A percentile compares a stretch with the other conserved stretches of the same genome.
Evolutionary conservation across 2,888 invertebrate species (phyloP).

Genomic region (Cyclophora punctaria): DNA sequence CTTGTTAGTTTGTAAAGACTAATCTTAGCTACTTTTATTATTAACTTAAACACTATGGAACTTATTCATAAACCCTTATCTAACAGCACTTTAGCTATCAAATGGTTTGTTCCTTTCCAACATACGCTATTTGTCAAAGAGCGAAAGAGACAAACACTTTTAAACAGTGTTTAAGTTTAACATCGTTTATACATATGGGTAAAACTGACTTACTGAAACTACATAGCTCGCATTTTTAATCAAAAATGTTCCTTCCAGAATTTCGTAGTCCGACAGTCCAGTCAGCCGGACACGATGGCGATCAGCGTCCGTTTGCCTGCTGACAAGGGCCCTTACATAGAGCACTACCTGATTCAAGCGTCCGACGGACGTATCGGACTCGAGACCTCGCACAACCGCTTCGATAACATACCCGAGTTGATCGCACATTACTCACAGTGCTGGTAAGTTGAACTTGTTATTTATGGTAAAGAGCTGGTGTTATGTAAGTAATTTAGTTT

Average conservation of each 20-base stretch:
- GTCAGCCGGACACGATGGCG: constrained; percentile 95
- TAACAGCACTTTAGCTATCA: too few species aligned
- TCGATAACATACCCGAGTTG: constrained; percentile 92
- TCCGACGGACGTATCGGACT: constrained; percentile 86
- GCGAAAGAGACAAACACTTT: too few species aligned
- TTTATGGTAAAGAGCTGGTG: not conserved
- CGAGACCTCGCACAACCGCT: constrained; percentile 95
- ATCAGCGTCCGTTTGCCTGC: constrained; percentile 92
- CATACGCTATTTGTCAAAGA: too few species aligned
- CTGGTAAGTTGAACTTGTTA: constrained; percentile 74
- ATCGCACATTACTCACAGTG: constrained; percentile 96
- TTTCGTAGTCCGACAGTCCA: constrained; percentile 95
- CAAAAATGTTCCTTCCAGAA: constrained; percentile 75
- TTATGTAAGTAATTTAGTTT: not conserved
- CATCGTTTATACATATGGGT: too few species aligned
- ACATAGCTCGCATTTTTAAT: not conserved
- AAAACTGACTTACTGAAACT: too few species aligned
- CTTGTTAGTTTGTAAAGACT: not conserved
- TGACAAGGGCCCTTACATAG: constrained; percentile 92
- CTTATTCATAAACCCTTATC: too few species aligned
- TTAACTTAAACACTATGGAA: not conserved
- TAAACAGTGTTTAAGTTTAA: too few species aligned
- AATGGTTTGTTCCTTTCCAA: too few species aligned
- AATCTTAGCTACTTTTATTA: not conserved
- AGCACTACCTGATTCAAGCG: constrained; percentile 96